Evolutionary conservation across 2,113 vertebrate genomes (phyloP), one percentile per base, ranked within the genome.

Genomic region (Solea senegalensis): DNA sequence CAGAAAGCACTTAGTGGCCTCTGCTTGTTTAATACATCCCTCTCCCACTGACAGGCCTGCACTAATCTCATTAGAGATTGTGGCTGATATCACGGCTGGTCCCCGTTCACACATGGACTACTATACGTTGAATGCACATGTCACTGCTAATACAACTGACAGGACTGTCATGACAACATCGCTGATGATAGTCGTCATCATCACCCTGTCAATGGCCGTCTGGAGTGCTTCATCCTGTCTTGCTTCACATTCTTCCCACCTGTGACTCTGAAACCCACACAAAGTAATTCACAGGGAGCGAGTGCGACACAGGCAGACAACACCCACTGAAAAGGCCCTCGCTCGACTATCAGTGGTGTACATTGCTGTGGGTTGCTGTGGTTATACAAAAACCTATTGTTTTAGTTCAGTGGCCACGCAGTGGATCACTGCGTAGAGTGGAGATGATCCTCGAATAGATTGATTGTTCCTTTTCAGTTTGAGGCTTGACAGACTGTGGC

Each of bases 11-110:
- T 86, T 86, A 82, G 8, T 26, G 82, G 65, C 67, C 63, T 82
- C 28, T 58, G 81, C 86, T 82, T 86, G 72, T 82, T 90, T 86
- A 81, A 90, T 80, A 71, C 74, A 86, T 86, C 82, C 54, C 57
- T 77, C 80, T 82, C 68, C 59, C 52, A 61, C 60, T 79, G 80
- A 79, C 77, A 84, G 70, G 72, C 40, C 76, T 49, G 69, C 60
- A 73, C 52, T 89, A 74, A 88, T 89, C 69, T 79, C 76, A 86
- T 90, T 85, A 76, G 70, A 50, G 39, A 63, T 74, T 43, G 73
- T 76, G 80, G 80, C 55, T 77, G 76, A 80, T 77, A 76, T 83
- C 63, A 57, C n/a, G 8, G 52, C 45, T 52, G 64, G 53, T 45
- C 14, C 3, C 46, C 14, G 10, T n/a, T 41, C 55, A 56, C 48